Evolutionary conservation across 2,113 vertebrate genomes (phyloP).

Genomic region (Hystrix cristata): DNA sequence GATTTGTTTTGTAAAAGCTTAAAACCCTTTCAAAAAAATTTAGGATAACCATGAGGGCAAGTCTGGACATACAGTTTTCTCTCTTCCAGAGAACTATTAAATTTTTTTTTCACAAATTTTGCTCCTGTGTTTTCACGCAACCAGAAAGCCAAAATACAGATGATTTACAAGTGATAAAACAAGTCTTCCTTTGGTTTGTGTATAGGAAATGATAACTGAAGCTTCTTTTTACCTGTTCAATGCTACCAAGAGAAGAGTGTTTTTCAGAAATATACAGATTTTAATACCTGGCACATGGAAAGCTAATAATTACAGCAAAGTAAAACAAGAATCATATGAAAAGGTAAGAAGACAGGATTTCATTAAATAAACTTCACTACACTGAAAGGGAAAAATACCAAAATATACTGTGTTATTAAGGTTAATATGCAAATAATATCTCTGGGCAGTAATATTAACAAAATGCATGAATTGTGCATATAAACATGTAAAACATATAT

Average conservation of each 20-base stretch:
- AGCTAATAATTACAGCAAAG: conserved; percentile 74
- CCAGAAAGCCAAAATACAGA: conserved; percentile 6
- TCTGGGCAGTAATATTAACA: background rate
- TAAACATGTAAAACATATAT: background rate
- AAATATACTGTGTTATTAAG: background rate
- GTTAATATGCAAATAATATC: background rate
- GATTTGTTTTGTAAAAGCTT: conserved; percentile 1
- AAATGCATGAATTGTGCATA: background rate
- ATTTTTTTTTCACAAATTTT: background rate
- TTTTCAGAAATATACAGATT: conserved; percentile 87
- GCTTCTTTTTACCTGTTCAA: conserved; percentile 87
- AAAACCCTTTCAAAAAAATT: conserved; percentile 42
- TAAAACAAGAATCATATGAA: conserved; percentile 82
- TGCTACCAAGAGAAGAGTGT: conserved; percentile 86
- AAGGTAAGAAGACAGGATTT: conserved; percentile 80
- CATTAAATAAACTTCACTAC: background rate
- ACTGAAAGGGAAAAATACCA: background rate
- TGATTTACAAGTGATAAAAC: background rate
- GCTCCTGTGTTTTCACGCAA: background rate
- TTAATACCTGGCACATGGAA: conserved; percentile 86
- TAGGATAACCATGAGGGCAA: conserved; percentile 37
- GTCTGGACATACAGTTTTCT: background rate
- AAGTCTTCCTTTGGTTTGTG: conserved; percentile 54
- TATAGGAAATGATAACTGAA: conserved; percentile 87
- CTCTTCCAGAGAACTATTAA: background rate